These are phyloP conservation scores for Neomicropteryx cornuta DNA, from an alignment of 1,140 invertebrate species.

Conservation along the genomic window DNA sequence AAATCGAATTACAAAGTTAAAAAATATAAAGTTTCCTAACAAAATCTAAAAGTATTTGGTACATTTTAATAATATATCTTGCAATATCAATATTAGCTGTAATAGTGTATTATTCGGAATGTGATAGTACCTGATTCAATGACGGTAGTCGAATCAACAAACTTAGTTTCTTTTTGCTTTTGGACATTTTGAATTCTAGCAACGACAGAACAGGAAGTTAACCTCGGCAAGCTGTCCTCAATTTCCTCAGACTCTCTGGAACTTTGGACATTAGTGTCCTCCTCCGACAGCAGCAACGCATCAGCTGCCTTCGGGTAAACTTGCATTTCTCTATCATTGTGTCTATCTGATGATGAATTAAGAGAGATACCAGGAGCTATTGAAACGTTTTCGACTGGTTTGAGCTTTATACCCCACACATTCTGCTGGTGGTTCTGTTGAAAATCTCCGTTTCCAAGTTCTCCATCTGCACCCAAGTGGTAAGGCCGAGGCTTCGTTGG, in stretches of 20 bases:
- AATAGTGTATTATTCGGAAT: no score
- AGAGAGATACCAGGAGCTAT: conserved; percentile 25
- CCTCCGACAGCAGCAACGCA: conserved; percentile 22
- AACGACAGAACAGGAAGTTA: no score
- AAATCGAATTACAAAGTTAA: no score
- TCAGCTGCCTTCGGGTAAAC: conserved; percentile 31
- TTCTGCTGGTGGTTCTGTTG: conserved; percentile 17
- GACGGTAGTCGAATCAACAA: no score
- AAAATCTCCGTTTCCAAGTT: conserved; percentile 25
- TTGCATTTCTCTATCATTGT: conserved; percentile 2
- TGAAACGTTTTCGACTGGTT: conserved; percentile 17
- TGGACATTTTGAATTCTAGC: no score
- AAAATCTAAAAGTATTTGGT: no score
- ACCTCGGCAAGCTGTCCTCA: conserved; percentile 4
- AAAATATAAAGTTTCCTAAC: no score
- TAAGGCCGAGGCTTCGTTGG: conserved; percentile 56
- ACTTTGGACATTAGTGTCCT: conserved; percentile 22
- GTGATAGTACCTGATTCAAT: no score
- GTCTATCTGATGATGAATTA: conserved; percentile 15
- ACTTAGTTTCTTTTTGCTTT: no score
- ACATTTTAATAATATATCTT: no score
- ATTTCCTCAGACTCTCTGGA: conserved; percentile 15
- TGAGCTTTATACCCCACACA: conserved; percentile 37
- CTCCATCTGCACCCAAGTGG: conserved; percentile 49
- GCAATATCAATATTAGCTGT: no score